Base-by-base conservation (phyloP, 2,888 invertebrate species). In the Amorpha juglandis region DNA sequence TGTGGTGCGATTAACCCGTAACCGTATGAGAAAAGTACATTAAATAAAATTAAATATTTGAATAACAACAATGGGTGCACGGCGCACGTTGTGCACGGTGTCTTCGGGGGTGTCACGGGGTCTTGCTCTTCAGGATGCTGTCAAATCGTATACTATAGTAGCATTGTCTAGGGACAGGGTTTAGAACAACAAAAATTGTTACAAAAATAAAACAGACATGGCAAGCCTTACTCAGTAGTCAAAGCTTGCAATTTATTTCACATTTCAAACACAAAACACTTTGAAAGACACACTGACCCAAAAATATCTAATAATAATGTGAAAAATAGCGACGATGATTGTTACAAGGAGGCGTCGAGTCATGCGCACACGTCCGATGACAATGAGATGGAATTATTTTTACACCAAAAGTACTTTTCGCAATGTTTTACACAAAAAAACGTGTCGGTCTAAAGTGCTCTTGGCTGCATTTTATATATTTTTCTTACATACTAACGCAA, bases 171-270 rank as follows among this genome's bases (percentile, higher is more conserved):
- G 14, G 14, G 1, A 12, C 45, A 45, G 45, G 9, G 1, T 12
- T 14, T 11, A 14, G 11, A 11, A 14, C 45, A 4, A 14, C 14
- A 14, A 45, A 0, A 45, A 1, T 7, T 42, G 9, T 45, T 12
- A 45, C 45, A 45, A 45, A 3, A 45, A 45, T 14, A 45, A 45
- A 45, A 45, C 12, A 45, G 12, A 1, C 14, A 45, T 11, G 14
- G 45, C 45, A 14, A 12, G 14, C 45, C 14, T 45, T 12, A 45
- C 45, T 45, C 16, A 27, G 12, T 14, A 52, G 27, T 52, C 52
- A 14, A 27, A 21, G 16, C 12, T 55, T 38, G 55, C 16, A 55
- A 50, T 55, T 55, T 55, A 35, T 58, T 58, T 19, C 38, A 58
- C 16, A 42, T 19, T 11, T n/a, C 35, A 9, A 14, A 52, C 12